These are phyloP conservation scores for Capitulum mitella DNA, from an alignment of 2,888 invertebrate species.

Conservation along the genomic window DNA sequence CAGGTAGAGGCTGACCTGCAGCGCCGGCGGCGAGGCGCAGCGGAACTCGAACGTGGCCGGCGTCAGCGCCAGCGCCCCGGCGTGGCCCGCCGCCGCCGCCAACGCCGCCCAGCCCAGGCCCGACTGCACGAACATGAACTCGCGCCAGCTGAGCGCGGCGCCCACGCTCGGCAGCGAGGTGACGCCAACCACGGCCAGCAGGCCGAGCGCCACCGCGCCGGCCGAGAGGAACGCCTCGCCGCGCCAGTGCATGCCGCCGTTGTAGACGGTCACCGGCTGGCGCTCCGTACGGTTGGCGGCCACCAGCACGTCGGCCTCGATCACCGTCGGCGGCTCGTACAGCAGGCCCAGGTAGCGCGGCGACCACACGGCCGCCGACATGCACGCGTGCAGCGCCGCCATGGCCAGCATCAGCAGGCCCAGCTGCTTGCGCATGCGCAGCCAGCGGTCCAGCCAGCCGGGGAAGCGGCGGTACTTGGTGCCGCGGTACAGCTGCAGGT, in stretches of 20 bases:
- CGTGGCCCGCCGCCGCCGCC: conserved; percentile 29
- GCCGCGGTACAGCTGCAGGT: conserved; percentile 35
- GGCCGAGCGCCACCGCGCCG: conserved; percentile 33
- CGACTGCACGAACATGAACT: conserved; percentile 36
- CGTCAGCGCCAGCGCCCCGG: conserved; percentile 31
- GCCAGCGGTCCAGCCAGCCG: conserved; percentile 36
- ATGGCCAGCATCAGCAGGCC: conserved; percentile 35
- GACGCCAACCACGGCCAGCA: conserved; percentile 33
- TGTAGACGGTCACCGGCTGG: conserved; percentile 29
- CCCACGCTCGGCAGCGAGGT: conserved; percentile 35
- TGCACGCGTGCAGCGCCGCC: conserved; percentile 32
- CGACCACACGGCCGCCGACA: conserved; percentile 34
- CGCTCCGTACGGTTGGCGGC: conserved; percentile 28
- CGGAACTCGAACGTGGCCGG: conserved; percentile 27
- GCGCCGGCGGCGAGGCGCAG: conserved; percentile 28
- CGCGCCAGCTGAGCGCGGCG: conserved; percentile 34
- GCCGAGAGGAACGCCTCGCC: conserved; percentile 35
- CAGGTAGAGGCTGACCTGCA: conserved; percentile 31
- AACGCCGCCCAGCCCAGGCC: conserved; percentile 35
- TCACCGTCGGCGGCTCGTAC: conserved; percentile 31
- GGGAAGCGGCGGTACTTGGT: conserved; percentile 37
- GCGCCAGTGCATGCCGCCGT: conserved; percentile 32
- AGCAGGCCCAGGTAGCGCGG: conserved; percentile 31
- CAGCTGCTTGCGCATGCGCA: conserved; percentile 36
- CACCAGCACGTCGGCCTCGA: conserved; percentile 25